These are phyloP conservation scores for Romanomermis culicivorax DNA, from an alignment of 2,888 invertebrate species.

Conservation along the genomic window DNA sequence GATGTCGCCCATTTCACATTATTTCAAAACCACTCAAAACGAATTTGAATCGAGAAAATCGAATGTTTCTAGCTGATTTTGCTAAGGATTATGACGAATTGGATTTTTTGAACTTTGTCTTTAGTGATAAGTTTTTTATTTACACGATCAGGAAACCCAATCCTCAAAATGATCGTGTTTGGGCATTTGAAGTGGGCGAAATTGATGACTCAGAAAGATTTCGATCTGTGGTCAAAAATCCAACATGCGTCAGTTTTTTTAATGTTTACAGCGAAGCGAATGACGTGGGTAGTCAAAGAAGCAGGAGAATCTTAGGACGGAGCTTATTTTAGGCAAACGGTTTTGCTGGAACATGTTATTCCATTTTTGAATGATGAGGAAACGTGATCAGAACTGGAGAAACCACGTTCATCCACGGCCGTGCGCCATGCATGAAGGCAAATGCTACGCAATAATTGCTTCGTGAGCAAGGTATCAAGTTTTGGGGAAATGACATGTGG, in stretches of 20 bases:
- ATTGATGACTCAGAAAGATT: not conserved
- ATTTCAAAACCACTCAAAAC: not conserved
- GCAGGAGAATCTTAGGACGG: not conserved
- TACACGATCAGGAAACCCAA: not conserved
- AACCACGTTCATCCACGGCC: not conserved
- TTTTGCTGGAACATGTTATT: not conserved
- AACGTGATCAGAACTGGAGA: not conserved
- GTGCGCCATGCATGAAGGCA: not conserved
- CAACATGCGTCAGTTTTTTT: not conserved
- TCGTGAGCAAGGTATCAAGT: no score
- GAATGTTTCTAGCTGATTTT: conserved; percentile 1
- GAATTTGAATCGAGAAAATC: conserved; percentile 2
- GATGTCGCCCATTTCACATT: not conserved
- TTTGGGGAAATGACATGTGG: no score
- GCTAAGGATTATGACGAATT: not conserved
- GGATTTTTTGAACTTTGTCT: not conserved
- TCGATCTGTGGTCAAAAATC: not conserved
- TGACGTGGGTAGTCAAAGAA: not conserved
- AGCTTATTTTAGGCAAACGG: not conserved
- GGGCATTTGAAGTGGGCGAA: not conserved
- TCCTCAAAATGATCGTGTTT: not conserved
- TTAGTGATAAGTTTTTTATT: not conserved
- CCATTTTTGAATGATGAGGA: not conserved
- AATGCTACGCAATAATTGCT: no score
- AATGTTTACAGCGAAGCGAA: not conserved